These are phyloP conservation scores for Pogonocichla stellata DNA, from an alignment of 2,113 vertebrate species.

Conservation along the genomic window DNA sequence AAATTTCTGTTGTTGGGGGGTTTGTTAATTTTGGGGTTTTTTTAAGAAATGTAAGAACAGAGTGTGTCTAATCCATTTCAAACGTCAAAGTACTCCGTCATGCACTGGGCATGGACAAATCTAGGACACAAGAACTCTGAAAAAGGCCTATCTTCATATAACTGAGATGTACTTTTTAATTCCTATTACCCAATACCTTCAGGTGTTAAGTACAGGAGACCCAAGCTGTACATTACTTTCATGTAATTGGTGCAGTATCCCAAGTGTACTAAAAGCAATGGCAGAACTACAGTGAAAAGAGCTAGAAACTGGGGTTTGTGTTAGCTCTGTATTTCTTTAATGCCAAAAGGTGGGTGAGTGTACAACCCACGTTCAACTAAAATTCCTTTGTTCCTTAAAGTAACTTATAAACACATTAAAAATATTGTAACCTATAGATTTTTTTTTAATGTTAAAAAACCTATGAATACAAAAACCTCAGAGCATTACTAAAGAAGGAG, in stretches of 20 bases:
- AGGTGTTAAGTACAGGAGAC: not conserved
- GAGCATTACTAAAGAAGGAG: not conserved
- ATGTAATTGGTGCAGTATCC: not conserved
- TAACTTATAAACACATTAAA: not conserved
- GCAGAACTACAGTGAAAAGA: not conserved
- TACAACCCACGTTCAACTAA: not conserved
- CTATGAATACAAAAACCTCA: not conserved
- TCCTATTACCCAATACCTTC: not conserved
- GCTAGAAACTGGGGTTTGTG: not conserved
- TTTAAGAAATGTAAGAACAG: not conserved
- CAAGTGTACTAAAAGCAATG: not conserved
- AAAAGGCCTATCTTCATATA: not conserved
- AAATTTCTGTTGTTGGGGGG: not conserved
- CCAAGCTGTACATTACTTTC: not conserved
- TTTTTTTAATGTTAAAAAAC: not conserved
- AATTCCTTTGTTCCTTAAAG: not conserved
- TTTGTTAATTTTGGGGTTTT: not conserved
- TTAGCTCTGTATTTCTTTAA: not conserved
- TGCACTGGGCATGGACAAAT: not conserved
- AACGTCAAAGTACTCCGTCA: not conserved
- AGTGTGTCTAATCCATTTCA: not conserved
- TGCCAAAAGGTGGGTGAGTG: not conserved
- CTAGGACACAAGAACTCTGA: not conserved
- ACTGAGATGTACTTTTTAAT: not conserved
- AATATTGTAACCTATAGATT: not conserved